Conservation (phyloP, 2,113 vertebrate genomes). For the Agapornis roseicollis region DNA sequence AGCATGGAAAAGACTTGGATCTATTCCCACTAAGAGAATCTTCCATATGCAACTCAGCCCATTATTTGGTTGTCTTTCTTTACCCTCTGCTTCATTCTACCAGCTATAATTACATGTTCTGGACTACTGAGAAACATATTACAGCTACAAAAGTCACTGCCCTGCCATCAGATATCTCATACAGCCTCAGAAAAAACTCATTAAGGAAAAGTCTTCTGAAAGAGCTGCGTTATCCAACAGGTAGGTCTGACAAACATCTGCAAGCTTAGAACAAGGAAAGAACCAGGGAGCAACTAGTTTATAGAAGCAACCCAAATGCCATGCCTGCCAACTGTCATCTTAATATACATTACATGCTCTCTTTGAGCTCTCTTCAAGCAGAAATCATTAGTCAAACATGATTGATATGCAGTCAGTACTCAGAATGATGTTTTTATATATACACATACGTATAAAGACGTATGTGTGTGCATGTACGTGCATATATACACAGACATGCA, state of each 20-base stretch:
- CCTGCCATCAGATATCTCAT: background rate
- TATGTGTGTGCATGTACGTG: rapidly evolving
- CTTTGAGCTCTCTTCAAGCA: background rate
- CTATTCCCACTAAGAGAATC: background rate
- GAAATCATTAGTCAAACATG: background rate
- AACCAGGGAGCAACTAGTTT: background rate
- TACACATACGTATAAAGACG: background rate
- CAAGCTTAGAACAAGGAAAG: background rate
- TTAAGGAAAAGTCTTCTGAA: background rate
- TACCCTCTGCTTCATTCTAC: background rate
- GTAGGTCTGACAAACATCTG: background rate
- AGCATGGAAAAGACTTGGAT: background rate
- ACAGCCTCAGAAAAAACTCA: background rate
- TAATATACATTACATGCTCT: background rate
- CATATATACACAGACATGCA: rapidly evolving
- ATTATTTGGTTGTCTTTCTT: background rate
- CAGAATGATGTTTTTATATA: background rate
- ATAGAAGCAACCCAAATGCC: background rate
- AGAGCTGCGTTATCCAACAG: background rate
- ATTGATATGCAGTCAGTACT: background rate
- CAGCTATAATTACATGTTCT: background rate
- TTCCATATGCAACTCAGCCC: background rate
- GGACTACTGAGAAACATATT: background rate
- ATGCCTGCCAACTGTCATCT: background rate
- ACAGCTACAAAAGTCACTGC: background rate